Evolutionary conservation across 2,797 vertebrate species (phyloP), one percentile per base, ranked within the genome.

Genomic region (Botia almorhae): DNA sequence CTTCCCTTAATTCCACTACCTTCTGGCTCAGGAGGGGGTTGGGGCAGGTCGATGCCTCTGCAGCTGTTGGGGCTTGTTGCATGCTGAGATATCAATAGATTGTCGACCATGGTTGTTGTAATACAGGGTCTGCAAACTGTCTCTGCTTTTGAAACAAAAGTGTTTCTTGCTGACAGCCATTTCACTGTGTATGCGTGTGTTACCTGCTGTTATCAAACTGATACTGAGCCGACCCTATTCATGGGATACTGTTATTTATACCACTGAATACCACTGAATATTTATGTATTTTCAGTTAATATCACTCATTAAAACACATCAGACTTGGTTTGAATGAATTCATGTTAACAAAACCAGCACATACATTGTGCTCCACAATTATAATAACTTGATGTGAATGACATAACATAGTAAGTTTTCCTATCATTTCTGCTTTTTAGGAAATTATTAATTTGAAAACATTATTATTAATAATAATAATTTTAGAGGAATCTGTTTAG

Each of bases 1-100:
- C 14, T 16, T 51, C 68, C 53, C 23, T 55, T 69, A 43, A 17
- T 63, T 29, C 51, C 13, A 7, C 55, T 29, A 46, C 67, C 75
- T 39, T 39, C n/a, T 23, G 36, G 33, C 56, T 17, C 63, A 29
- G 43, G 73, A 78, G 33, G 58, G 53, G 74, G 23, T 46, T 39
- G 51, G 4, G 55, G 58, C 16, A 8, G 85, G 78, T 90, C 81
- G 69, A 89, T 90, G 65, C 8, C 80, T 83, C 63, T 68, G 72
- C 86, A 88, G 80, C 78, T 81, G 81, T 74, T 84, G 21, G 63
- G 51, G 69, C 56, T 77, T 58, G 39, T 83, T 74, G 72, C 84
- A 84, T 72, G 82, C 81, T 48, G 82, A 84, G 72, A 88, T 39
- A 71, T 86, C 86, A 83, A 79, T 87, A 74, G 74, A 84, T 17